Evolutionary conservation across 2,888 invertebrate genomes (phyloP).

Genomic region (Priocnemis perturbator): DNA sequence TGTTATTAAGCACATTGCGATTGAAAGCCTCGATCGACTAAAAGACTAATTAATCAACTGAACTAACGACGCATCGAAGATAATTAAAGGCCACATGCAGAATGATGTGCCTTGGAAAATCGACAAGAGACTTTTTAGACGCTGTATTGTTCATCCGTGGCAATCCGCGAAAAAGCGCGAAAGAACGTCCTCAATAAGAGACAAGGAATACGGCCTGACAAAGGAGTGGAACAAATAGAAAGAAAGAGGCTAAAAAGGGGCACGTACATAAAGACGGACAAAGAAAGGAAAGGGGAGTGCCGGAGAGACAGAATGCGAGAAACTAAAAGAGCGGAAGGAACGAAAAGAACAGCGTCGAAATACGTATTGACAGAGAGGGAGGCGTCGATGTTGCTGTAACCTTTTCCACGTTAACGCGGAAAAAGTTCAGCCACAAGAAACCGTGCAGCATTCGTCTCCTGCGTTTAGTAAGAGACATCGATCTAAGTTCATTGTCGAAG

Average conservation of each 20-base stretch:
- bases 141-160: slow-evolving; percentile 21
- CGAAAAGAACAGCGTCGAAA: slow-evolving; percentile 5
- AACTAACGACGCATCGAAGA: too few relatives aligned
- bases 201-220: slow-evolving; percentile 24
- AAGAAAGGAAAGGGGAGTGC: slow-evolving; percentile 7
- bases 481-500: slow-evolving; percentile 42
- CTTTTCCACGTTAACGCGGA: slow-evolving; percentile 43
- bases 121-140: too few relatives aligned
- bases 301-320: slow-evolving; percentile 2
- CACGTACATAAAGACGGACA: slow-evolving; percentile 1
- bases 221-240: slow-evolving; percentile 17
- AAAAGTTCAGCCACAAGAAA: slow-evolving; percentile 48
- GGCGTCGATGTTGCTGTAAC: slow-evolving; percentile 43
- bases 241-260: background rate
- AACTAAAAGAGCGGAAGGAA: background rate
- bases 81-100: too few relatives aligned
- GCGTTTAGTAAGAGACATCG: slow-evolving; percentile 49
- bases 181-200: slow-evolving; percentile 10
- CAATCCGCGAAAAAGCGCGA: slow-evolving; percentile 25
- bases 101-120: too few relatives aligned
- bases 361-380: slow-evolving; percentile 30
- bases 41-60: too few relatives aligned
- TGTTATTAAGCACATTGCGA: too few relatives aligned
- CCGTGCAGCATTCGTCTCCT: slow-evolving; percentile 47
- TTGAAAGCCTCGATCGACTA: too few relatives aligned